Evolutionary conservation across 2,113 vertebrate genomes (phyloP).

Genomic region (Ploceus nigricollis): DNA sequence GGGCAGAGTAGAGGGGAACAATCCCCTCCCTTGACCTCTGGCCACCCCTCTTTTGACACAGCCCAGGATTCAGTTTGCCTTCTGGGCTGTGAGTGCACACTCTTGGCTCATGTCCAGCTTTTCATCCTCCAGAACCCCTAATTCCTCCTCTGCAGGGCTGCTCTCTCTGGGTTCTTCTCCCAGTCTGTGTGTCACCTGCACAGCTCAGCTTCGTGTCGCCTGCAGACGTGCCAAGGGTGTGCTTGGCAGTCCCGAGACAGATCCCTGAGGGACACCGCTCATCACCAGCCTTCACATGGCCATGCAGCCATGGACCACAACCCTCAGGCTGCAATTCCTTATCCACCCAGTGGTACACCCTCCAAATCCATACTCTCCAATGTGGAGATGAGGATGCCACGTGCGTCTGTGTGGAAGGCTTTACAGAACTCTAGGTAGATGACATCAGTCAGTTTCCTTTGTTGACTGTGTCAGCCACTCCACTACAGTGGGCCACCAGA

Average conservation of each 20-base stretch:
- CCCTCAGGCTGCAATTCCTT: neutral
- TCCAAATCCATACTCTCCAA: neutral
- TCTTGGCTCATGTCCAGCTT: neutral
- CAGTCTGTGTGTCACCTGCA: neutral
- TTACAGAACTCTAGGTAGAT: neutral
- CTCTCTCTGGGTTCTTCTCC: neutral
- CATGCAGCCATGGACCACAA: no score
- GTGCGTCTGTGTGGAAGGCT: accelerated
- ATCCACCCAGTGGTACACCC: neutral
- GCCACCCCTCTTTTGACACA: accelerated
- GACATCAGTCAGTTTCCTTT: neutral
- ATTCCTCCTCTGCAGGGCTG: neutral
- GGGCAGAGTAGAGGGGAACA: neutral
- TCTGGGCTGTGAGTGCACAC: neutral
- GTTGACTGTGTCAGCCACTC: neutral
- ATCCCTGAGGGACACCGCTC: neutral
- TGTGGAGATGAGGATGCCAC: neutral
- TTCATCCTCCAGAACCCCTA: neutral
- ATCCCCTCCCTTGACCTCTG: neutral
- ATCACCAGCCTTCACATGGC: neutral
- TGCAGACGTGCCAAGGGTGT: neutral
- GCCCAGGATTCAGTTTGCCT: neutral
- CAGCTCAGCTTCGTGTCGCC: neutral
- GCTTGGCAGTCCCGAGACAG: accelerated
- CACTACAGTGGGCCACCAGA: neutral